These are phyloP conservation scores for Gobio gobio DNA, from an alignment of 2,113 vertebrate genomes.

Conservation along the genomic window DNA sequence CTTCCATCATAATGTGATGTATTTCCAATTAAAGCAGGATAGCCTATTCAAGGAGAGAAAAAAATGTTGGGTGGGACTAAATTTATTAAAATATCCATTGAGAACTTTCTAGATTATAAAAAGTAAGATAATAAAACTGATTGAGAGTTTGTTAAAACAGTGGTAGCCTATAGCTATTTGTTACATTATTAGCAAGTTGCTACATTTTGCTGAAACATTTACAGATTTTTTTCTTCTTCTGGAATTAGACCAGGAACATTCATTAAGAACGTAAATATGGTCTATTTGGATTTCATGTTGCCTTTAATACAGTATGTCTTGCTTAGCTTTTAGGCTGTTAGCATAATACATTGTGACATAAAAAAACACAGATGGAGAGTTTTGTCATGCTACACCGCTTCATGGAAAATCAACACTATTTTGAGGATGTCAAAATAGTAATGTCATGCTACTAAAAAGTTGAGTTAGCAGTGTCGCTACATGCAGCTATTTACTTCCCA, in stretches of 20 bases:
- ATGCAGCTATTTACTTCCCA: background rate
- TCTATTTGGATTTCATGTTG: background rate
- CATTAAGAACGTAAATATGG: background rate
- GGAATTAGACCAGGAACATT: background rate
- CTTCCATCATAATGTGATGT: background rate
- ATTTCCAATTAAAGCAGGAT: background rate
- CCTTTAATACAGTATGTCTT: background rate
- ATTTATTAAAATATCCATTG: background rate
- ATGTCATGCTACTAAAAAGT: background rate
- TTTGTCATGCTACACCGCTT: background rate
- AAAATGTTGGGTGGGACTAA: background rate
- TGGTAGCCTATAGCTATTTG: background rate
- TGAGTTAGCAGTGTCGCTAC: background rate
- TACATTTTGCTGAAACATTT: background rate
- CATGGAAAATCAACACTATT: background rate
- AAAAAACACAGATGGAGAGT: background rate
- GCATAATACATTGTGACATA: conserved; percentile 5
- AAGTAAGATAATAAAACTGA: background rate
- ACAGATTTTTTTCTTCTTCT: background rate
- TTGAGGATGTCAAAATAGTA: background rate
- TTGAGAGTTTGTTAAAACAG: background rate
- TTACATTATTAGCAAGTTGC: background rate
- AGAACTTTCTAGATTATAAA: background rate
- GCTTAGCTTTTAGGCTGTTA: background rate
- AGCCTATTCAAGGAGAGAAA: background rate